phyloP scores from a whole-genome alignment of 2,797 vertebrate species.

The Prionace glauca region DNA sequence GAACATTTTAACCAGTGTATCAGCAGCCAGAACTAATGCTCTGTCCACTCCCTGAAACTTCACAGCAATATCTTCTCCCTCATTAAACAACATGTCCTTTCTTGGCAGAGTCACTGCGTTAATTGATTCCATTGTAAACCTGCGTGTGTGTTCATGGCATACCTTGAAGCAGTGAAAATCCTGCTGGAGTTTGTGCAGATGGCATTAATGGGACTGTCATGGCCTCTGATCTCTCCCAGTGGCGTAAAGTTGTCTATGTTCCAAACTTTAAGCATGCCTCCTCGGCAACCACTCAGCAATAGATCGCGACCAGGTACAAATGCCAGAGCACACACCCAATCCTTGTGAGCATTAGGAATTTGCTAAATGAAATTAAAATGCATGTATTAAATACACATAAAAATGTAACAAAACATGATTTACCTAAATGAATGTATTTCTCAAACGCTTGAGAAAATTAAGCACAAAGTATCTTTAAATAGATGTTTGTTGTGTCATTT shows the following conservation, averaged over 20 bases:
- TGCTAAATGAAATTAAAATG: constrained; percentile 62
- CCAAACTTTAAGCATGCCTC: constrained; percentile 90
- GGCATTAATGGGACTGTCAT: constrained; percentile 94
- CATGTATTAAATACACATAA: neutral
- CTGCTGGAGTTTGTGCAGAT: constrained; percentile 89
- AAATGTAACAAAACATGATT: neutral
- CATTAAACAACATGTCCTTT: constrained; percentile 1
- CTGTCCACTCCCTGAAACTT: neutral
- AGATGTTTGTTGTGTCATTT: neutral
- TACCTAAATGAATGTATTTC: neutral
- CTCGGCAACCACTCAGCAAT: constrained; percentile 88
- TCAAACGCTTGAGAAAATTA: neutral
- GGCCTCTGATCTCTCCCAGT: constrained; percentile 86
- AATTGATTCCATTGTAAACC: neutral
- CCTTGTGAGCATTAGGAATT: constrained; percentile 95
- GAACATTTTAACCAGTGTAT: neutral
- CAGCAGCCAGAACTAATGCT: neutral
- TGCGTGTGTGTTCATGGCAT: constrained; percentile 41
- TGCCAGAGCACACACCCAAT: constrained; percentile 94
- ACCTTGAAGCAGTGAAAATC: constrained; percentile 97
- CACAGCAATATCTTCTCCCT: neutral
- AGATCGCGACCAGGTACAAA: constrained; percentile 82
- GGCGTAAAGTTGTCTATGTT: constrained; percentile 90
- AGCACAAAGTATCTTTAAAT: neutral
- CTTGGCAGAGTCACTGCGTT: neutral